Evolutionary conservation across 2,113 vertebrate genomes (phyloP), one percentile per base, ranked within the genome.

Genomic region (Alces alces): DNA sequence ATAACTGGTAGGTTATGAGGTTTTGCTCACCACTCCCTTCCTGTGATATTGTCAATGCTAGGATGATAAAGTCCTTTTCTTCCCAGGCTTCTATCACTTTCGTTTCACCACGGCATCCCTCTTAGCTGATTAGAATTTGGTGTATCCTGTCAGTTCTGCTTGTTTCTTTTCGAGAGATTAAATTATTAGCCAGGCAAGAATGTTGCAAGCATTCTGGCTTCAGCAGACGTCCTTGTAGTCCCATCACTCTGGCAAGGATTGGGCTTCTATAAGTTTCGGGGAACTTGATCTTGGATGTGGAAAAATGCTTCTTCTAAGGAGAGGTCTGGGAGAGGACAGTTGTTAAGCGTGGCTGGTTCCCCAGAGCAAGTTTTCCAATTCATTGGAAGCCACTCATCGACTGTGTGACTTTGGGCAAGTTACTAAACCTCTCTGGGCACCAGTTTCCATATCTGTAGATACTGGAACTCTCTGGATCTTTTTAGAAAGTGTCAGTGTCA

Each of bases 151-250:
- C 36, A 86, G 93, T 92, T 94, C 93, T 5, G 5, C 19, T 55
- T 94, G 93, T 93, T 97, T 79, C 93, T 93, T 97, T 87, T 91
- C 47, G 21, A 89, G 76, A 64, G 91, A 98, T 98, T 97, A 98
- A 94, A 60, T 94, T 96, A 97, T 95, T 94, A 94, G 45, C 28
- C 64, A 88, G 76, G 93, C 90, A 95, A 94, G 91, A 93, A 94
- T 94, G 93, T 88, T 89, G 45, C 88, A 52, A 55, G 36, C 1
- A 0, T 33, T 27, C 58, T 83, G 36, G 61, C 45, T 96, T 91
- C 57, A 19, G 88, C 33, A 39, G 95, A 89, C 79, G 76, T 97
- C 96, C 96, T 94, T 97, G 93, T 88, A 89, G 23, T 64, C 64
- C 55, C 76, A 64, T 73, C 45, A 52, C 54, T 82, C 36, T 6